A percentile compares a stretch with the other conserved stretches of the same genome.
Conservation (phyloP, 2,797 vertebrate genomes). For the Myiothlypis chrysogaster region DNA sequence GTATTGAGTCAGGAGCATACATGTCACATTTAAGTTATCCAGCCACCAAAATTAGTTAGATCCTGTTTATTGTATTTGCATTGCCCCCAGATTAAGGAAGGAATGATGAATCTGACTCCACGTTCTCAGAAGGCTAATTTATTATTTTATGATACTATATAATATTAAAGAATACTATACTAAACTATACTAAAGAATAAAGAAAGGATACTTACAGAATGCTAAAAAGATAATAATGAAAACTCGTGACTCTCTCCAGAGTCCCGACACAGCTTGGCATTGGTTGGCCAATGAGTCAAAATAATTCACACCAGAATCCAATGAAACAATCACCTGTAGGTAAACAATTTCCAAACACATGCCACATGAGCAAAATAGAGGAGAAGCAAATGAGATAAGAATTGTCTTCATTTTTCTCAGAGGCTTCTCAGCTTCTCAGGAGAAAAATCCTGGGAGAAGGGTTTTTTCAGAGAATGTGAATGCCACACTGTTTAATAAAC, state of each 20-base stretch:
- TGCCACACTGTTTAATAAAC: background rate
- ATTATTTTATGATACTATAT: background rate
- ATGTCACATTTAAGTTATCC: background rate
- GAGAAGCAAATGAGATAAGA: background rate
- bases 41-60: background rate
- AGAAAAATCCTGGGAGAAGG: background rate
- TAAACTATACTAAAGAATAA: too few species aligned
- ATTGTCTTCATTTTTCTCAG: background rate
- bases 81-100: background rate
- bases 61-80: background rate
- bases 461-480: background rate
- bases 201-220: too few species aligned
- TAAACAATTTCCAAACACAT: background rate
- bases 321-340: background rate
- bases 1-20: background rate
- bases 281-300: background rate
- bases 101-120: background rate
- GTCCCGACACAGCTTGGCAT: too few species aligned
- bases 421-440: background rate
- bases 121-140: background rate
- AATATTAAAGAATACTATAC: too few species aligned
- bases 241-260: too few species aligned
- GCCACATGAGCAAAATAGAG: background rate
- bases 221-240: too few species aligned
- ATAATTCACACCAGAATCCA: background rate